Percentiles rank a stretch among this genome's conserved stretches.
These are phyloP conservation scores for Fulmarus glacialis DNA, from an alignment of 2,113 vertebrate genomes.

Conservation along the genomic window DNA sequence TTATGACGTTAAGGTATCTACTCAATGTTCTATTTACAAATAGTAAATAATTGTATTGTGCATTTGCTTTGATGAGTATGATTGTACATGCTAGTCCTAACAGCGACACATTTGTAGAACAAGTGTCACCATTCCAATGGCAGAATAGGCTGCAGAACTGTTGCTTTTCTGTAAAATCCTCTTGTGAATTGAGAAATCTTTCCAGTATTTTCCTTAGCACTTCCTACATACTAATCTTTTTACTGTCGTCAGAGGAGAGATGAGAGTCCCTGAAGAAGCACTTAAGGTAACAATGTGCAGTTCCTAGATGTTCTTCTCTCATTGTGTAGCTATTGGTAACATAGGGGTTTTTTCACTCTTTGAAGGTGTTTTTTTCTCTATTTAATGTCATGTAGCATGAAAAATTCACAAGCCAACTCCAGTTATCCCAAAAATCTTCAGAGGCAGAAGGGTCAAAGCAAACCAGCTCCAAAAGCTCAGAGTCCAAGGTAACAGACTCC, in stretches of 20 bases:
- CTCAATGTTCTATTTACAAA: not conserved
- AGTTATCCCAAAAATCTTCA: constrained; percentile 89
- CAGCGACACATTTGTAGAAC: not conserved
- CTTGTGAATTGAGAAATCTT: not conserved
- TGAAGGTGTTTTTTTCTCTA: not conserved
- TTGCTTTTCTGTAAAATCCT: not conserved
- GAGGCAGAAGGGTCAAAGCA: constrained; percentile 83
- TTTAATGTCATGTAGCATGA: constrained; percentile 86
- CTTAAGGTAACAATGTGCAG: constrained; percentile 84
- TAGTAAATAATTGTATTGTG: not conserved
- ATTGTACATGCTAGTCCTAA: not conserved
- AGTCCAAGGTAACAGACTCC: constrained; percentile 74
- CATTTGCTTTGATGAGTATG: not conserved
- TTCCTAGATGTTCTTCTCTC: not conserved
- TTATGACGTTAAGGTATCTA: not conserved
- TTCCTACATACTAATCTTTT: constrained; percentile 97
- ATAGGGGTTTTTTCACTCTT: not conserved
- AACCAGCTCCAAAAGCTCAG: constrained; percentile 69
- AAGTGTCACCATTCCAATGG: not conserved
- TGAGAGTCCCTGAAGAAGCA: constrained; percentile 96
- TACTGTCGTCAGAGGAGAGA: constrained; percentile 93
- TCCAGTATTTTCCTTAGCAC: constrained; percentile 40
- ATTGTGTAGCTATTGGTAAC: not conserved
- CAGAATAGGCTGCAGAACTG: not conserved
- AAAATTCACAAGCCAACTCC: constrained; percentile 96